Evolutionary conservation across 2,113 vertebrate species (phyloP), one percentile per base, ranked within the genome.

Genomic region (Poecilia latipinna): DNA sequence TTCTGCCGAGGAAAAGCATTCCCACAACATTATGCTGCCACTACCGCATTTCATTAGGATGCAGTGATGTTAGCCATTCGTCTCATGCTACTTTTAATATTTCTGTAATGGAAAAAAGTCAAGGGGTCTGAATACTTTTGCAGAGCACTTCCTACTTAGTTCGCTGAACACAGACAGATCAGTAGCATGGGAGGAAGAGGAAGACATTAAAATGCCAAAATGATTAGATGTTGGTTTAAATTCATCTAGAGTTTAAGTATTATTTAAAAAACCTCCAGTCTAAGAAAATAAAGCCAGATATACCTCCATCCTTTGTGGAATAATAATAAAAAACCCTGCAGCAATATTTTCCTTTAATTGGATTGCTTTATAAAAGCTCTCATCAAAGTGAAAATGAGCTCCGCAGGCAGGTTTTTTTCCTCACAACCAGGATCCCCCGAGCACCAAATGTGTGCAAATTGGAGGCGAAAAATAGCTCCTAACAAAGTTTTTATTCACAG

Each of bases 351-450:
- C 22, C 51, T 57, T 57, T 57, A 57, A 57, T 57, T 57, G 51
- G 24, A 57, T n/a, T 57, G 51, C 51, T 57, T 57, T 57, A 57
- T n/a, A 57, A 57, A 57, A n/a, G 51, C 51, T 57, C 51, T 57
- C 51, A 57, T 57, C 51, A 57, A 57, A 57, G 51, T 57, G 24
- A 57, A 57, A 57, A 57, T 57, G 51, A 57, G 51, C 51, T n/a
- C 51, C n/a, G 22, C 51, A 57, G 51, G 22, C 51, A 57, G 44
- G 17, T 48, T 48, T 57, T 48, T 57, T 57, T 57, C 51, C 3
- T n/a, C 51, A 24, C 51, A 57, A n/a, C 8, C 51, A n/a, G 51
- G 51, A 57, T 57, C 51, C 51, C 51, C 10, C 0, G 22, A 57
- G 51, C 19, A n/a, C 51, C 51, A n/a, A 57, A 57, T n/a, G 51